Conservation (phyloP, 1,140 invertebrate genomes). For the Zaprionus africanus region DNA sequence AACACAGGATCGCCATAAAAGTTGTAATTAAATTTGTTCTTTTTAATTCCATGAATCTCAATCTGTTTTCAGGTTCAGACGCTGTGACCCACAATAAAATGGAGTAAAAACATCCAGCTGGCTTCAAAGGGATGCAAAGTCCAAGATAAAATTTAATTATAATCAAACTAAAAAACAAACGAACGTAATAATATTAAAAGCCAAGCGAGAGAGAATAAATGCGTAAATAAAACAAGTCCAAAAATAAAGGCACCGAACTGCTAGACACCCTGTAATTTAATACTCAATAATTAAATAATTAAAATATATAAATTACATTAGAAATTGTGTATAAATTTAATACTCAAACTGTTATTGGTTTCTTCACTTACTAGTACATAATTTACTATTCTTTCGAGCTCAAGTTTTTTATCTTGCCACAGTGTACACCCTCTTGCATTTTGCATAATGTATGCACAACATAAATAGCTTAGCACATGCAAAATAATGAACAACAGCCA, state of each 20-base stretch:
- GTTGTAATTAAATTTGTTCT: constrained; percentile 27
- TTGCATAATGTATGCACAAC: background rate
- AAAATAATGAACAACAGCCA: constrained; percentile 49
- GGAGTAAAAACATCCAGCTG: constrained; percentile 13
- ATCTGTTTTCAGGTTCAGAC: background rate
- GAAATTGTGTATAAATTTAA: too few species aligned
- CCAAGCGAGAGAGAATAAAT: constrained; percentile 2
- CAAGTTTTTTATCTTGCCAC: background rate
- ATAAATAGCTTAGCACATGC: constrained; percentile 49
- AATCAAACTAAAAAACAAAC: background rate
- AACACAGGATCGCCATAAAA: constrained; percentile 1
- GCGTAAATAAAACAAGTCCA: constrained; percentile 19
- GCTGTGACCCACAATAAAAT: constrained; percentile 20
- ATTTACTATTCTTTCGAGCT: background rate
- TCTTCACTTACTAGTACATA: too few species aligned
- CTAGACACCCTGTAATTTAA: background rate
- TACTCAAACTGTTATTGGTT: too few species aligned
- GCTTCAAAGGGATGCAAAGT: constrained; percentile 17
- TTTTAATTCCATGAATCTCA: constrained; percentile 29
- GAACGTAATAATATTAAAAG: constrained; percentile 21
- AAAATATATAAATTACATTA: too few species aligned
- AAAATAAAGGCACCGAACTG: background rate
- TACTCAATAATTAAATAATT: too few species aligned
- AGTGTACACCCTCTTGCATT: background rate
- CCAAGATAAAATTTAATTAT: constrained; percentile 26